phyloP scores from a whole-genome alignment of 2,797 vertebrate genomes.

The Fratercula arctica region DNA sequence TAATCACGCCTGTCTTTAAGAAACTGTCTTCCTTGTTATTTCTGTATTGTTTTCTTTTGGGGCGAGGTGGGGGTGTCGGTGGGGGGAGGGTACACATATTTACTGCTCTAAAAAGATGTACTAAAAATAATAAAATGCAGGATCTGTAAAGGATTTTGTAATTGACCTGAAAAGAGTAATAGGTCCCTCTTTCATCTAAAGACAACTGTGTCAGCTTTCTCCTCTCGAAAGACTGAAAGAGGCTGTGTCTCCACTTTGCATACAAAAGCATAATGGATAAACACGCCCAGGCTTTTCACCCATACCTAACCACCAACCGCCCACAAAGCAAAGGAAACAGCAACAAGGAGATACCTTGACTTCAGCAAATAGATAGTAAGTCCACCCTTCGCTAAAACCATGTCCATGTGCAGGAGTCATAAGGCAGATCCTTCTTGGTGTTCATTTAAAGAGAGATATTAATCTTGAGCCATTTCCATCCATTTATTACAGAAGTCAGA shows the following conservation, averaged over 20 bases:
- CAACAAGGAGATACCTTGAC: not conserved
- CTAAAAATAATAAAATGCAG: not conserved
- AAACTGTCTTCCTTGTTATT: not conserved
- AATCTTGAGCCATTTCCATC: not conserved
- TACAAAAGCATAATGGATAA: not conserved
- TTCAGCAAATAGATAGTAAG: not conserved
- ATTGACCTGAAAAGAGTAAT: not conserved
- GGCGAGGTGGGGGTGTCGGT: too few species aligned
- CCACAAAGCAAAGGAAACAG: not conserved
- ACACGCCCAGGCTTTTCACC: accelerated
- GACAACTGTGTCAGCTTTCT: accelerated
- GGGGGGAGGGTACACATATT: accelerated
- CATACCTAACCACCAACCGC: accelerated
- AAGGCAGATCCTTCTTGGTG: accelerated
- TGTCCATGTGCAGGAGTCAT: accelerated
- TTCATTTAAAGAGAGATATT: not conserved
- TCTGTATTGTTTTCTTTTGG: not conserved
- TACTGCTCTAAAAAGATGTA: not conserved
- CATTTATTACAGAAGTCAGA: not conserved
- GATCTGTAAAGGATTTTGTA: not conserved
- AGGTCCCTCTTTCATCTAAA: not conserved
- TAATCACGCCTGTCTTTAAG: not conserved
- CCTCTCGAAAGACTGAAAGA: not conserved
- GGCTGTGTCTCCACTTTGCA: not conserved
- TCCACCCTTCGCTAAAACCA: not conserved